Conservation (phyloP, 2,888 invertebrate species). For the Sipha maydis region DNA sequence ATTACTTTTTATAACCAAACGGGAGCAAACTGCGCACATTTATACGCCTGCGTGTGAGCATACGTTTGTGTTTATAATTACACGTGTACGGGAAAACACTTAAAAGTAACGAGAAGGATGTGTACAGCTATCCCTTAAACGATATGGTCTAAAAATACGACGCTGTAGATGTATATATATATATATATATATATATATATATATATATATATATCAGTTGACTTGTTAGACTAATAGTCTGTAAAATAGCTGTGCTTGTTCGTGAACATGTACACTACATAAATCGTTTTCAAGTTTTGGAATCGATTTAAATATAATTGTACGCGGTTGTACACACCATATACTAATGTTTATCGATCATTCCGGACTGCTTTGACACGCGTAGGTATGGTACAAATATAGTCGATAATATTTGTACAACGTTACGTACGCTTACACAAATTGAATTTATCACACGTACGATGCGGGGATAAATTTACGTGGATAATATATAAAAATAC, state of each 20-base stretch:
- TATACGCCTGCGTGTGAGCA: background rate
- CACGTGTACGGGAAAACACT: background rate
- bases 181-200: background rate
- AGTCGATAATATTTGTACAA: background rate
- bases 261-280: background rate
- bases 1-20: background rate
- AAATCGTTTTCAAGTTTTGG: background rate
- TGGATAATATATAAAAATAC: no score
- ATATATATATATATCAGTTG: background rate
- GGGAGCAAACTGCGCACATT: background rate
- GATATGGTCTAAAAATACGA: constrained; percentile 25
- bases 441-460: no score
- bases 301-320: background rate
- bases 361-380: background rate
- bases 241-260: constrained; percentile 3
- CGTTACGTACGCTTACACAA: no score
- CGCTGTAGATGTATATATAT: background rate
- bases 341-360: background rate
- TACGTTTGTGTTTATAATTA: background rate
- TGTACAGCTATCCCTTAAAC: background rate
- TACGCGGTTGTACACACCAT: background rate
- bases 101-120: background rate
- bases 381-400: background rate
- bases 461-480: no score
- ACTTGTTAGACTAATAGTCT: background rate